These are phyloP conservation scores for Chaunax sp. DNA, from an alignment of 2,797 vertebrate species.

Conservation along the genomic window DNA sequence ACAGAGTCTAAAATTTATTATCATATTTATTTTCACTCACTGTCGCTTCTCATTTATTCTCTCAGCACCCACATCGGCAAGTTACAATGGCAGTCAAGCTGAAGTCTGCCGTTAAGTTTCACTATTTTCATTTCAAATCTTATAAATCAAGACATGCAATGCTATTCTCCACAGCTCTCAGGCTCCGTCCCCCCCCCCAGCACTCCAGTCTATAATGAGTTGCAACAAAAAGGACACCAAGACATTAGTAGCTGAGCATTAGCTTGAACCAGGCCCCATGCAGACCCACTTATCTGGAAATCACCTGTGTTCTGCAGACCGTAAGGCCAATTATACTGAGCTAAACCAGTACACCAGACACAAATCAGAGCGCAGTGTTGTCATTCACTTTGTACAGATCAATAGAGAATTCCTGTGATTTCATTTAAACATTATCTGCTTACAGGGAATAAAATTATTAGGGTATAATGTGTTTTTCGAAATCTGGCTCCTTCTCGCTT, in stretches of 20 bases:
- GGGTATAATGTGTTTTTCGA: constrained; percentile 68
- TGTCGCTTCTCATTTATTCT: constrained; percentile 64
- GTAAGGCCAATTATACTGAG: constrained; percentile 72
- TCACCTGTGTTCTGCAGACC: constrained; percentile 76
- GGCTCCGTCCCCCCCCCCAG: constrained; percentile 27
- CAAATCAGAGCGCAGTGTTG: constrained; percentile 66
- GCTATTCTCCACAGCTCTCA: constrained; percentile 22
- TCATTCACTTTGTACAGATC: constrained; percentile 64
- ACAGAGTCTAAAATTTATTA: constrained; percentile 61
- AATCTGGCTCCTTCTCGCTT: constrained; percentile 57
- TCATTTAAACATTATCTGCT: constrained; percentile 71
- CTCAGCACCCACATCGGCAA: constrained; percentile 15
- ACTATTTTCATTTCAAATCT: constrained; percentile 27
- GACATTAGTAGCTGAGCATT: constrained; percentile 67
- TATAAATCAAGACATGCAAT: constrained; percentile 15
- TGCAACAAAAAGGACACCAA: constrained; percentile 60
- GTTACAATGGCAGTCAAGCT: constrained; percentile 16
- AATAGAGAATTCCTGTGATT: constrained; percentile 68
- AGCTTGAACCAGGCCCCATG: constrained; percentile 75
- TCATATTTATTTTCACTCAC: constrained; percentile 64
- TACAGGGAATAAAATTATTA: constrained; percentile 67
- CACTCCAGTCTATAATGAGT: constrained; percentile 70
- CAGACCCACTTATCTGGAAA: constrained; percentile 80
- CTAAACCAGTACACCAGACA: constrained; percentile 70
- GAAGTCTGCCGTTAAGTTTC: constrained; percentile 25